A percentile compares a stretch with the other conserved stretches of the same genome.
phyloP scores from a whole-genome alignment of 1,140 invertebrate genomes.

The Panagrolaimus sp. region DNA sequence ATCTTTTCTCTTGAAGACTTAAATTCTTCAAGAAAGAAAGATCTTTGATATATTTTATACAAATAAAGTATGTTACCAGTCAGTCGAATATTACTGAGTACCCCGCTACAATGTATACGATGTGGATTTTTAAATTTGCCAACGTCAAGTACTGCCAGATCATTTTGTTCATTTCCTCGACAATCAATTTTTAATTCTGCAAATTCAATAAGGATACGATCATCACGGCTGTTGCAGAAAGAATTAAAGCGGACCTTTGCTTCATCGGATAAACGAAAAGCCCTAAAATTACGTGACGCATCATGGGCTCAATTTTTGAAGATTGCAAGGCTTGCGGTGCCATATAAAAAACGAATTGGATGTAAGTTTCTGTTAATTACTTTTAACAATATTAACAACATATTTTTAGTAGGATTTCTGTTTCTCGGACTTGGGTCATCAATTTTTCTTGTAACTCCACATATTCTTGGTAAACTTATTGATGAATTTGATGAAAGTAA shows the following conservation, averaged over 20 bases:
- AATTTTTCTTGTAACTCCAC: constrained; percentile 13
- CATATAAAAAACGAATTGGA: constrained; percentile 12
- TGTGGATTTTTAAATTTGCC: constrained; percentile 12
- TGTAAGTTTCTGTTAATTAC: background rate
- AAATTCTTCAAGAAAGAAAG: too few relatives aligned
- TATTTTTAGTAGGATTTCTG: constrained; percentile 1
- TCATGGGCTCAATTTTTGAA: constrained; percentile 7
- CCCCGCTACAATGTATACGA: background rate
- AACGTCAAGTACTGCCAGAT: background rate
- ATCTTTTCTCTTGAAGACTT: too few relatives aligned
- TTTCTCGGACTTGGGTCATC: constrained; percentile 5
- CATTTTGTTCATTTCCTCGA: constrained; percentile 14
- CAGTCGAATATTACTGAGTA: background rate
- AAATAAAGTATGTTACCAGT: too few relatives aligned
- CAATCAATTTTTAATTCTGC: background rate
- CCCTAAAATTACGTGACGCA: constrained; percentile 1
- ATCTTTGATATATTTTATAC: too few relatives aligned
- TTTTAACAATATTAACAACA: too few relatives aligned
- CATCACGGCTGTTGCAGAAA: background rate
- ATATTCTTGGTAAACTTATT: constrained; percentile 6
- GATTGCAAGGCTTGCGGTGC: background rate
- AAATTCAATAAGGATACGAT: background rate
- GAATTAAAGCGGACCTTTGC: constrained; percentile 4
- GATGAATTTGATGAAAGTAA: constrained; percentile 13
- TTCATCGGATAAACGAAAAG: constrained; percentile 6